phyloP scores from a whole-genome alignment of 2,113 vertebrate species.

The Peromyscus leucopus region DNA sequence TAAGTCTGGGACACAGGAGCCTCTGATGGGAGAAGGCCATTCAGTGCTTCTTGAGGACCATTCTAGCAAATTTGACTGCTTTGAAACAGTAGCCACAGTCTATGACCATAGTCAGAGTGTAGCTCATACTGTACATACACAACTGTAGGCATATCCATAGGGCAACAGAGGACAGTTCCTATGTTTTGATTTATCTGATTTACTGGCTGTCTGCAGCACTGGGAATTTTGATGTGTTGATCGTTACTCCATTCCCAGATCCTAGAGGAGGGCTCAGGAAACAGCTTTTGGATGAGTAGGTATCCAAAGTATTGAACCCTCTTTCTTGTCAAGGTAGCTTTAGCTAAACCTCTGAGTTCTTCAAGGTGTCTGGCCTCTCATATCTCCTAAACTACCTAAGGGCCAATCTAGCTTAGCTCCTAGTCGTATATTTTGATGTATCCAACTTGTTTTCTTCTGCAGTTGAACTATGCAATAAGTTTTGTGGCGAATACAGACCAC shows the following conservation, averaged over 20 bases:
- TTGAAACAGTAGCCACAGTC: not conserved
- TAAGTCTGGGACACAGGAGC: not conserved
- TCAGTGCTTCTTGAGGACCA: not conserved
- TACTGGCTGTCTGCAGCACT: not conserved
- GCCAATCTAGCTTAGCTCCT: not conserved
- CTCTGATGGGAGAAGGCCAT: not conserved
- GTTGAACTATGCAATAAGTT: not conserved
- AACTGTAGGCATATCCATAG: too few relatives aligned
- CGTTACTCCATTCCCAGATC: not conserved
- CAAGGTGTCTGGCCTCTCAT: not conserved
- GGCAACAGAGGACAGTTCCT: not conserved
- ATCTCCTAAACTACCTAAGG: not conserved
- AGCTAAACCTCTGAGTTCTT: not conserved
- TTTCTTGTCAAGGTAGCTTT: not conserved
- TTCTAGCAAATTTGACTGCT: not conserved
- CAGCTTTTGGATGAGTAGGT: not conserved
- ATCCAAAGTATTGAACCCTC: not conserved
- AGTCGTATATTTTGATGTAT: not conserved
- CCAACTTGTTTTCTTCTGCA: conserved; percentile 24
- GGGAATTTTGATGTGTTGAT: not conserved
- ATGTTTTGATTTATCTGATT: not conserved
- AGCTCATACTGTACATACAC: not conserved
- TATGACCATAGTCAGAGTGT: not conserved
- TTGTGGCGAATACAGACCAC: not conserved
- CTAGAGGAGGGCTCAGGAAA: conserved; percentile 12